Percentiles rank a stretch among this genome's conserved stretches.
These are phyloP conservation scores for Strigamia maritima DNA, from an alignment of 2,888 invertebrate genomes.

Conservation along the genomic window DNA sequence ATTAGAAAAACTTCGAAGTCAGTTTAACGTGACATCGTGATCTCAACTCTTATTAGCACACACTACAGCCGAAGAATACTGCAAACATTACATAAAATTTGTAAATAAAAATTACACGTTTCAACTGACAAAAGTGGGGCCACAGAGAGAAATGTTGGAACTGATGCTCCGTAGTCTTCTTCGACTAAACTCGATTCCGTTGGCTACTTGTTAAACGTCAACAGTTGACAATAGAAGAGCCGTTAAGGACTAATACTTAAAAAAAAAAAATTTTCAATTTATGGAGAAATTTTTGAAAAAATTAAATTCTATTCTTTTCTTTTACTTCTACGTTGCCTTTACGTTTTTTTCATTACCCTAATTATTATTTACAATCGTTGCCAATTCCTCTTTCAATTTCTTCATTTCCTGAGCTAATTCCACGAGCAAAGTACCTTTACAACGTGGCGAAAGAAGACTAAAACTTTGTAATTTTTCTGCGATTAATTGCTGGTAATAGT, in stretches of 20 bases:
- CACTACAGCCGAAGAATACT: no score
- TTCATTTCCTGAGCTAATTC: constrained; percentile 83
- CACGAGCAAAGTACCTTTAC: constrained; percentile 76
- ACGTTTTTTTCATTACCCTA: constrained; percentile 52
- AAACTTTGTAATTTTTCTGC: constrained; percentile 77
- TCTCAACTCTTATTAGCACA: no score
- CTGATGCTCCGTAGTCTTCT: background rate
- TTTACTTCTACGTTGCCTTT: constrained; percentile 53
- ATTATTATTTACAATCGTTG: constrained; percentile 42
- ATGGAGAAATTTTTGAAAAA: no score
- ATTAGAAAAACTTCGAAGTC: no score
- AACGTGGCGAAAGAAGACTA: constrained; percentile 75
- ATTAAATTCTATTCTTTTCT: no score
- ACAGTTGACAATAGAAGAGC: background rate
- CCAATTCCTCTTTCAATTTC: constrained; percentile 77
- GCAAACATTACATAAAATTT: no score
- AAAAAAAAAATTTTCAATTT: background rate
- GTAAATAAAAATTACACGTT: no score
- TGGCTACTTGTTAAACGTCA: background rate
- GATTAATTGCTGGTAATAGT: constrained; percentile 60
- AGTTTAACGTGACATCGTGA: no score
- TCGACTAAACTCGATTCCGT: background rate
- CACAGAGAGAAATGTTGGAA: background rate
- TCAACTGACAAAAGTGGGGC: background rate
- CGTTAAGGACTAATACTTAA: background rate